Conservation (phyloP, 2,888 invertebrate species). For the Rhopalosiphum nymphaeae region DNA sequence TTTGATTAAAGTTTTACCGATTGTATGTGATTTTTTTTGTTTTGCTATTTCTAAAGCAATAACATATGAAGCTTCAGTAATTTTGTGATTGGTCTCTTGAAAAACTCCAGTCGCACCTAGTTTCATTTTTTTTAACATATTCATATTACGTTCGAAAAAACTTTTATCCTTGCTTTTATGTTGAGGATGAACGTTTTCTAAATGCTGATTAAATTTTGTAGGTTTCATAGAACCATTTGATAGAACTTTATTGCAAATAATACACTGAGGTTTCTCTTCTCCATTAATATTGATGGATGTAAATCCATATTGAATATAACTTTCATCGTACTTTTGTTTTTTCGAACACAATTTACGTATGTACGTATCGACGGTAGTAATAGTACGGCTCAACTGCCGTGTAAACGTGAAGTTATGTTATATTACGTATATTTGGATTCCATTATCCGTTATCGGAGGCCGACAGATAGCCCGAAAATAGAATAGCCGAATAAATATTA, state of each 20-base stretch:
- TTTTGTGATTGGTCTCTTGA: constrained; percentile 21
- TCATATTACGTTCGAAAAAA: constrained; percentile 7
- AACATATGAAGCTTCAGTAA: constrained; percentile 19
- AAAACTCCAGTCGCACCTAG: not conserved
- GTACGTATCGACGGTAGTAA: too few relatives aligned
- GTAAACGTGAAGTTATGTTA: too few relatives aligned
- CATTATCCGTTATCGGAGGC: too few relatives aligned
- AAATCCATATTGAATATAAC: constrained; percentile 10
- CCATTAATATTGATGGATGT: constrained; percentile 15
- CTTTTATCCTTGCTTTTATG: not conserved
- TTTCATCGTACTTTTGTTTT: not conserved
- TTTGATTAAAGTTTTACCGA: constrained; percentile 1
- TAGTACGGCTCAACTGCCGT: too few relatives aligned
- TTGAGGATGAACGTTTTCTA: not conserved
- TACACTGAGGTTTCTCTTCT: not conserved
- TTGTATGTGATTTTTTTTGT: constrained; percentile 20
- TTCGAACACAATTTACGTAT: too few relatives aligned
- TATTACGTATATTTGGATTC: too few relatives aligned
- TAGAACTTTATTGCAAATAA: constrained; percentile 21
- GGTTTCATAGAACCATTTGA: not conserved
- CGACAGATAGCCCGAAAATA: too few relatives aligned
- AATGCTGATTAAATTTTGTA: not conserved
- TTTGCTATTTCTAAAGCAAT: constrained; percentile 32
- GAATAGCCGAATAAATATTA: too few relatives aligned
- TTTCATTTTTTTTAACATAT: constrained; percentile 17